phyloP scores from a whole-genome alignment of 2,797 vertebrate species.

The Glossophaga mutica region DNA sequence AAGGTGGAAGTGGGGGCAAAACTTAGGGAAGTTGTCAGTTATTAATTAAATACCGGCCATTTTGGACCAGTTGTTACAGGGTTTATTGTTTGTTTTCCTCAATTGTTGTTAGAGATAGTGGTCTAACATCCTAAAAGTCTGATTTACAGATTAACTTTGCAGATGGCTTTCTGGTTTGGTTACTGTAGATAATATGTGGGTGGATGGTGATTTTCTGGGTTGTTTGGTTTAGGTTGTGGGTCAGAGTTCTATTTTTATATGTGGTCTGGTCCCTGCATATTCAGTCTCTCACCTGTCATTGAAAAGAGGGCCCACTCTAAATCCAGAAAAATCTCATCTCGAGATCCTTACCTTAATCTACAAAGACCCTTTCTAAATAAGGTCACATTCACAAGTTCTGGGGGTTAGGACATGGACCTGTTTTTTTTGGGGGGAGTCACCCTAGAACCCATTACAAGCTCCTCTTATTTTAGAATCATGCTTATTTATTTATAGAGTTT shows the following conservation, averaged over 20 bases:
- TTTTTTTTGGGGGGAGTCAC: not conserved
- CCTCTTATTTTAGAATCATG: not conserved
- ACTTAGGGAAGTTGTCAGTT: not conserved
- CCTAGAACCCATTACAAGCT: not conserved
- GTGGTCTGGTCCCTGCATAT: not conserved
- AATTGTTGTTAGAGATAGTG: not conserved
- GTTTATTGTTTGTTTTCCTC: not conserved
- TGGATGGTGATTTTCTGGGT: not conserved
- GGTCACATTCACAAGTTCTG: not conserved
- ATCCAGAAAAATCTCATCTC: not conserved
- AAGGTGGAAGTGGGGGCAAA: not conserved
- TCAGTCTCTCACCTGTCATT: not conserved
- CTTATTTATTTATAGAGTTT: not conserved
- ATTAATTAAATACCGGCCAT: not conserved
- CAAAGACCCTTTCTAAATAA: not conserved
- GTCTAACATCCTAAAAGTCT: not conserved
- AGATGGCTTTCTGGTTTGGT: not conserved
- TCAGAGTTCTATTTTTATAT: conserved; percentile 5
- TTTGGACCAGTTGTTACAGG: not conserved
- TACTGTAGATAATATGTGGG: not conserved
- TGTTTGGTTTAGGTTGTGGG: not conserved
- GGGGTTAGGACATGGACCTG: not conserved
- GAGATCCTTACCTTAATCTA: not conserved
- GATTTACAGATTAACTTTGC: not conserved
- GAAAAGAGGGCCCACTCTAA: not conserved